A percentile compares a stretch with the other conserved stretches of the same genome.
phyloP scores from a whole-genome alignment of 2,888 invertebrate species.

The Drosophila engyochracea region DNA sequence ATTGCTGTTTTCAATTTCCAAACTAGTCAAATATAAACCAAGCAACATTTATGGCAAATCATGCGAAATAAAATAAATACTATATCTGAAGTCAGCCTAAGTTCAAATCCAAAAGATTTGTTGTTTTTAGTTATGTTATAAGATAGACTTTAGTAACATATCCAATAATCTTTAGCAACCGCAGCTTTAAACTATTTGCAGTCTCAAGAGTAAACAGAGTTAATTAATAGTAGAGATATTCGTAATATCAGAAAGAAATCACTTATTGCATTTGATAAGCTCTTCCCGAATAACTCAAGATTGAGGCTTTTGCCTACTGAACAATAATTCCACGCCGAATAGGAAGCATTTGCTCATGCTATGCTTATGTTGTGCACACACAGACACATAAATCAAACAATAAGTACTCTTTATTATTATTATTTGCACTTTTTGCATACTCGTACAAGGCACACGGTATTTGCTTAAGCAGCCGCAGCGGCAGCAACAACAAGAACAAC shows the following conservation, averaged over 20 bases:
- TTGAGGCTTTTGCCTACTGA: neutral
- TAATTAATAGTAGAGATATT: conserved; percentile 10
- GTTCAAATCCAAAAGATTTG: neutral
- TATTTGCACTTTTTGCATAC: conserved; percentile 84
- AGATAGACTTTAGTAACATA: neutral
- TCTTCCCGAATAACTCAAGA: neutral
- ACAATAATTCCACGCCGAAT: neutral
- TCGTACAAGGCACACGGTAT: conserved; percentile 62
- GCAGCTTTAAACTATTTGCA: neutral
- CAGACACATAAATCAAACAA: conserved; percentile 86
- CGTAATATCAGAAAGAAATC: neutral
- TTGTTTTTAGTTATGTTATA: neutral
- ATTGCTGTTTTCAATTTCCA: neutral
- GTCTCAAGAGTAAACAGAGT: neutral
- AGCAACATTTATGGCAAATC: neutral
- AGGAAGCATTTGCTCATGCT: conserved; percentile 14
- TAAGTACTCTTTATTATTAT: conserved; percentile 85
- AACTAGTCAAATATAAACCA: too few species aligned
- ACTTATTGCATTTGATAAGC: conserved; percentile 6
- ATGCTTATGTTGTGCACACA: conserved; percentile 74
- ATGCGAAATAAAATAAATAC: neutral
- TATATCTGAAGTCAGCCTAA: neutral
- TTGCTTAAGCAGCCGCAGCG: conserved; percentile 75
- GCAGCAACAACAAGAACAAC: conserved; percentile 22
- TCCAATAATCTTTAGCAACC: neutral